Conservation (phyloP, 2,888 invertebrate genomes). For the Caenorhabditis drosophilae region DNA sequence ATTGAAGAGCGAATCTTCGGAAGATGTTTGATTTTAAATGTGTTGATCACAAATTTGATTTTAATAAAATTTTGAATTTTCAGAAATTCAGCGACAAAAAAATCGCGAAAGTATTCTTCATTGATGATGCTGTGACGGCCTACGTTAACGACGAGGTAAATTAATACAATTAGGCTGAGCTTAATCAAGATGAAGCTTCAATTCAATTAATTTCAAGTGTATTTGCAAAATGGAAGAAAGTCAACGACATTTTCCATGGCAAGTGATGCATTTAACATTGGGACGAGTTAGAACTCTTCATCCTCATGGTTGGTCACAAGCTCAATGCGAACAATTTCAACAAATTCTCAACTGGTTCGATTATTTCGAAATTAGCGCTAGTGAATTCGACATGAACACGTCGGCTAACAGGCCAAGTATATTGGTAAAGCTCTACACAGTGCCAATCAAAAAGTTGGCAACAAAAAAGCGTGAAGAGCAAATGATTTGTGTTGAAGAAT, state of each 20-base stretch:
- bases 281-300: constrained; percentile 5
- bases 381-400: no score
- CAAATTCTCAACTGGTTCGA: neutral
- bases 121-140: constrained; percentile 20
- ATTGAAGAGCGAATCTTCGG: constrained; percentile 28
- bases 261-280: constrained; percentile 25
- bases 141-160: constrained; percentile 14
- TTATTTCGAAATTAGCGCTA: neutral
- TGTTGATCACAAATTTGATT: neutral
- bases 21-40: constrained; percentile 31
- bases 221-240: constrained; percentile 14
- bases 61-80: neutral
- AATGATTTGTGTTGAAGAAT: no score
- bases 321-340: neutral
- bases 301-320: neutral
- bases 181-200: neutral
- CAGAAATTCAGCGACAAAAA: neutral
- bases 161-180: no score
- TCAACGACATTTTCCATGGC: constrained; percentile 20
- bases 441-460: no score
- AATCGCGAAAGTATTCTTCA: constrained; percentile 20
- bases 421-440: no score
- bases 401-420: no score
- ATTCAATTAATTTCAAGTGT: constrained; percentile 10
- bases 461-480: no score